A percentile compares a stretch with the other conserved stretches of the same genome.
phyloP scores from a whole-genome alignment of 2,113 vertebrate species.

The human region DNA sequence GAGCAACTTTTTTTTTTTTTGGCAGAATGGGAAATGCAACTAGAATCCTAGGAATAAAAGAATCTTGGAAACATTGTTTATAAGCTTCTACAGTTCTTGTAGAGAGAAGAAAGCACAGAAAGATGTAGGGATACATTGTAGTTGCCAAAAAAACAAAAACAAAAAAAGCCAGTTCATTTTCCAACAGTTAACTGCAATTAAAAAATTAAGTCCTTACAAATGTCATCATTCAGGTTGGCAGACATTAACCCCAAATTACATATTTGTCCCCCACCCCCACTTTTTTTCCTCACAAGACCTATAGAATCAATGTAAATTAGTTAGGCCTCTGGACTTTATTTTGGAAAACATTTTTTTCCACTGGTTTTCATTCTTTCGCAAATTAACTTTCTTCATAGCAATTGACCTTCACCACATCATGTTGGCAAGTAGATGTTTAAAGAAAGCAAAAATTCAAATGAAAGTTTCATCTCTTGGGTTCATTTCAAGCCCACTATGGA shows the following conservation, averaged over 20 bases:
- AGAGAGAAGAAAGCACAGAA: background rate
- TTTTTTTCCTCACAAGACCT: background rate
- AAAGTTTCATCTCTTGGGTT: background rate
- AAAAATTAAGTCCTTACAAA: background rate
- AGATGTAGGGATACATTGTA: background rate
- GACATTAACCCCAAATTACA: background rate
- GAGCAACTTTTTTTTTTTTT: background rate
- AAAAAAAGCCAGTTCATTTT: background rate
- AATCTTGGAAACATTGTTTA: background rate
- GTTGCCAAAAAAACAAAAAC: background rate
- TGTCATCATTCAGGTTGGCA: background rate
- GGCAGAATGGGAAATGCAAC: background rate
- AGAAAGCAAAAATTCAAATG: conserved; percentile 2
- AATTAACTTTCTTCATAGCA: background rate
- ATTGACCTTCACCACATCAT: background rate
- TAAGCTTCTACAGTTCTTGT: background rate
- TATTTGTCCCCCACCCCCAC: background rate
- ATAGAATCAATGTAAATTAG: background rate
- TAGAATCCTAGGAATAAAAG: background rate
- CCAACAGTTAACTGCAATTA: background rate
- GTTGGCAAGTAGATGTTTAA: background rate
- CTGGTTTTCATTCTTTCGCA: background rate
- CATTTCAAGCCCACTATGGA: background rate
- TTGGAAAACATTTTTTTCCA: background rate
- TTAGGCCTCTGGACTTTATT: background rate